A percentile compares a stretch with the other conserved stretches of the same genome.
Evolutionary conservation across 64 coral and sea anemone genomes (phyloP).

Genomic region (Catalaphyllia jardinei): DNA sequence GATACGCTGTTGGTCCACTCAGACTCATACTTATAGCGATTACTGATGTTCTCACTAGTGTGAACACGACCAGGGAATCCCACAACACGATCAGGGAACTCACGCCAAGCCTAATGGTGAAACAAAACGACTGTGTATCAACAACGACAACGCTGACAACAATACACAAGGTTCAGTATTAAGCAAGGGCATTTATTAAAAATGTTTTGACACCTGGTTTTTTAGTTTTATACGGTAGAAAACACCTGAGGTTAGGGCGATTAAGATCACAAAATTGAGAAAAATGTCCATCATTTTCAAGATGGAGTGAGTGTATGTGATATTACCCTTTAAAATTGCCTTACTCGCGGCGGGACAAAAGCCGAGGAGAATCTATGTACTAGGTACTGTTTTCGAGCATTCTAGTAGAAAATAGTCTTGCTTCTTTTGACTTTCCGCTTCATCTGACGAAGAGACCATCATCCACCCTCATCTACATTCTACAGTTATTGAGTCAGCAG

Average conservation of each 20-base stretch:
- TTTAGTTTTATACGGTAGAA: neutral
- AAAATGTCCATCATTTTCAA: no score
- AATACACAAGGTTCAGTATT: no score
- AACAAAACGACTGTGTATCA: neutral
- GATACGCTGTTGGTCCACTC: slow-evolving; percentile 97
- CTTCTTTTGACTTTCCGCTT: no score
- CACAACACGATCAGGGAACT: slow-evolving; percentile 95
- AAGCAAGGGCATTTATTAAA: no score
- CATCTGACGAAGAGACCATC: no score
- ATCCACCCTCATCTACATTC: no score
- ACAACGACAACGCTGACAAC: neutral
- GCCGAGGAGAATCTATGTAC: no score
- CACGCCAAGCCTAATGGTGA: slow-evolving; percentile 68
- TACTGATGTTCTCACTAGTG: slow-evolving; percentile 64
- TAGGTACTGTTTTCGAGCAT: neutral
- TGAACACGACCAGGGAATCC: slow-evolving; percentile 97
- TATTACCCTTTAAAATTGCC: no score
- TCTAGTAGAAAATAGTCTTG: neutral
- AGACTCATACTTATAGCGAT: slow-evolving; percentile 86
- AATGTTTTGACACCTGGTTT: no score
- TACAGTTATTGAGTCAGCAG: no score
- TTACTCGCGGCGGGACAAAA: no score
- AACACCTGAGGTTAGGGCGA: neutral
- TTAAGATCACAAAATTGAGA: neutral
- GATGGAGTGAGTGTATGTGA: no score